Evolutionary conservation across 2,113 vertebrate genomes (phyloP).

Genomic region (Gymnarchus niloticus): DNA sequence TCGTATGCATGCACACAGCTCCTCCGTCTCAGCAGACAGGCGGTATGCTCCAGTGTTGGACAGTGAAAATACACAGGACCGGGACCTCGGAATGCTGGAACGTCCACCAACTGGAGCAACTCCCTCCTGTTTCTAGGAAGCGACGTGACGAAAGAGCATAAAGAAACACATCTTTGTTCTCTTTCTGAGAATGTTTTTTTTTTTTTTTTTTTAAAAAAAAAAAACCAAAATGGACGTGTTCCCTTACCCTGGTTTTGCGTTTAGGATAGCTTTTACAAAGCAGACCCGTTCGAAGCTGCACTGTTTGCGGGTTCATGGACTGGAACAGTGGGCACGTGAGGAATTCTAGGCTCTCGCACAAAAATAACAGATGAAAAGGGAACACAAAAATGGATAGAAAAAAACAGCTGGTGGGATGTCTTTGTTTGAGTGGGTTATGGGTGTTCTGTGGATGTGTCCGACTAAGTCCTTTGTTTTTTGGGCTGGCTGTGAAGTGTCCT

Average conservation of each 20-base stretch:
- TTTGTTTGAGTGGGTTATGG: constrained; percentile 37
- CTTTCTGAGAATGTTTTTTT: background rate
- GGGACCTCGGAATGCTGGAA: background rate
- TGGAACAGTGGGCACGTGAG: background rate
- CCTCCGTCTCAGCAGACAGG: background rate
- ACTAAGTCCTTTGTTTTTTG: constrained; percentile 40
- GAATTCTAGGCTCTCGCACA: background rate
- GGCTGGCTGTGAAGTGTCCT: constrained; percentile 52
- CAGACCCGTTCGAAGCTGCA: background rate
- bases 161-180: background rate
- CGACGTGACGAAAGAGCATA: too few species aligned
- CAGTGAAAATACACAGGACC: background rate
- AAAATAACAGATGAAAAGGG: background rate
- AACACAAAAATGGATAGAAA: background rate
- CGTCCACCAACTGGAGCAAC: background rate
- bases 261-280: background rate
- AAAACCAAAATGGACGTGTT: background rate
- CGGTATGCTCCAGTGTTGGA: background rate
- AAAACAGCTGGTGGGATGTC: background rate
- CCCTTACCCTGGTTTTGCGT: background rate
- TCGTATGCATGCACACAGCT: background rate
- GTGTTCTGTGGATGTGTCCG: constrained; percentile 46
- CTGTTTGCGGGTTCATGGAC: background rate
- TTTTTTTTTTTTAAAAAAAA: too few species aligned
- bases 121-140: background rate